phyloP scores from a whole-genome alignment of 1,140 invertebrate species.

The Chrysoperla carnea region DNA sequence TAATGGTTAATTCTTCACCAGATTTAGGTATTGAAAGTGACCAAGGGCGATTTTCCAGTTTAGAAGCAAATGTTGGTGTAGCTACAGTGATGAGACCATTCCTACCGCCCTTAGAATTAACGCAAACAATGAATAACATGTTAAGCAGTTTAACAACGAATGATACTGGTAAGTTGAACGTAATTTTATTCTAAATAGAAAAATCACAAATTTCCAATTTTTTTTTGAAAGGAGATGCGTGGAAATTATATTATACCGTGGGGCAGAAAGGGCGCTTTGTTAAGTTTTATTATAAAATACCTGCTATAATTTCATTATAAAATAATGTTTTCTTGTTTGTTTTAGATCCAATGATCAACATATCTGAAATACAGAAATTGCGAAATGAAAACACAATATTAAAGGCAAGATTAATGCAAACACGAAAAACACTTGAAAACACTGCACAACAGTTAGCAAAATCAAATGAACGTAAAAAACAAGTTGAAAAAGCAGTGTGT shows the following conservation, averaged over 20 bases:
- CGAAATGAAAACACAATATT: slow-evolving; percentile 35
- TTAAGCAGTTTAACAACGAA: slow-evolving; percentile 16
- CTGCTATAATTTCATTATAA: too few relatives aligned
- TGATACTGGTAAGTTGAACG: neutral
- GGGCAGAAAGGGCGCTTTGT: too few relatives aligned
- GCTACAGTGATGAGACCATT: slow-evolving; percentile 20
- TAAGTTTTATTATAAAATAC: too few relatives aligned
- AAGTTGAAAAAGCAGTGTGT: slow-evolving; percentile 39
- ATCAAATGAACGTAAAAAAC: slow-evolving; percentile 34
- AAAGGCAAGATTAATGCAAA: slow-evolving; percentile 31
- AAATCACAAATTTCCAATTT: too few relatives aligned
- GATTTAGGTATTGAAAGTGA: slow-evolving; percentile 58
- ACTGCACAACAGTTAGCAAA: slow-evolving; percentile 33
- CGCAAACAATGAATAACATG: slow-evolving; percentile 32
- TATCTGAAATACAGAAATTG: slow-evolving; percentile 20
- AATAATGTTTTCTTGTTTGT: slow-evolving; percentile 4
- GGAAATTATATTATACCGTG: too few relatives aligned
- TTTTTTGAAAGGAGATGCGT: too few relatives aligned
- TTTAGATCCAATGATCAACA: too few relatives aligned
- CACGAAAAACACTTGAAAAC: slow-evolving; percentile 34
- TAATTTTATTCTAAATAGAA: too few relatives aligned
- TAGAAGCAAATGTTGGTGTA: slow-evolving; percentile 28
- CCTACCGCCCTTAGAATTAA: slow-evolving; percentile 29
- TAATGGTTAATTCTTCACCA: slow-evolving; percentile 37
- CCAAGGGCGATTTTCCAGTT: slow-evolving; percentile 32